Evolutionary conservation across 1,140 invertebrate species (phyloP), one percentile per base, ranked within the genome.

Genomic region (Brachionus rubens): DNA sequence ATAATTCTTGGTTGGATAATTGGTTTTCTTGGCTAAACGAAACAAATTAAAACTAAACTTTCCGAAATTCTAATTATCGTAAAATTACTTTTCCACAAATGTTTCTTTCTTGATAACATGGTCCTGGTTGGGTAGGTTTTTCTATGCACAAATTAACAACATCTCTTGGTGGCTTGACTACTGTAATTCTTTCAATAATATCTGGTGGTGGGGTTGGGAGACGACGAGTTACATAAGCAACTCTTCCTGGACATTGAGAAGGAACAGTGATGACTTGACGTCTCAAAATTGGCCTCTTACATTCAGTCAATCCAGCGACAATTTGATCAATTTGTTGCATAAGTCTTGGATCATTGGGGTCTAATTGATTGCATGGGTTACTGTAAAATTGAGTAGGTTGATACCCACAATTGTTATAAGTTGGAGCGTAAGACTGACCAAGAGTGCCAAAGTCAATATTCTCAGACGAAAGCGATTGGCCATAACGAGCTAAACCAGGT

Each of bases 131-230:
- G 3, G 16, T 3, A n/a, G 68, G 68, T 33, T 72, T 72, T 41
- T 72, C 68, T 6, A 72, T 72, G 46, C 68, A 72, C 28, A 72
- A 50, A 21, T 72, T 72, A 4, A 72, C 50, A 16, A 72, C 46
- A 47, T 72, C 68, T 48, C 68, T 48, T 40, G 68, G 68, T 72
- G 68, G 68, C 68, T 72, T 72, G 46, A 72, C 50, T 12, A 72
- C 68, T 30, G 43, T 72, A 21, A 72, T 72, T 72, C 68, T 48
- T 54, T 72, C 68, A 41, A 72, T 54, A 28, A 72, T 72, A 54
- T 72, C 68, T 24, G 68, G 68, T 24, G 68, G 68, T 40, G 68
- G 68, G 24, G 68, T 72, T 30, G 68, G 68, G 14, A 72, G 28
- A 21, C 68, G 30, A 30, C 68, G 68, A 50, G 68, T 72, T n/a